Evolutionary conservation across 53 echinoderm and acorn worm genomes (phyloP), one percentile per base, ranked within the genome.

Genomic region (Echinometra lucunter): DNA sequence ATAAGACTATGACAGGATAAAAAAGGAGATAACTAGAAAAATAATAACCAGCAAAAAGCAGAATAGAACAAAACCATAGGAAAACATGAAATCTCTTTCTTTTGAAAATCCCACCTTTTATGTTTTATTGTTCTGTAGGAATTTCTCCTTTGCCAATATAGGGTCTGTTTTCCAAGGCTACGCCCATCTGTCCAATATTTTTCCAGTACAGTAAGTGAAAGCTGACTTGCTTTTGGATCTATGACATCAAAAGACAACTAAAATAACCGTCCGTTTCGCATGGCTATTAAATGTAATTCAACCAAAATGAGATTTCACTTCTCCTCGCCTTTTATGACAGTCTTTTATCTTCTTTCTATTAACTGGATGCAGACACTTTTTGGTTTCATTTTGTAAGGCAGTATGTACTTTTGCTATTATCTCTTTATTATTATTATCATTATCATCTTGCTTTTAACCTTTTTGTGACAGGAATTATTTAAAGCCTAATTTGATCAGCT

Each of bases 201-300:
- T 85, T 85, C 49, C n/a, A 45, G n/a, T 16, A 12, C n/a, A 45
- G n/a, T 16, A 12, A 45, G 49, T 45, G n/a, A 85, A 18, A 85
- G 42, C n/a, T 49, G 28, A 49, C 85, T 85, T 47, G 85, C 12
- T 49, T 49, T 47, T 28, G 45, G 49, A n/a, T 85, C 47, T 49
- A 85, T 35, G 4, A n/a, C 85, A n/a, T n/a, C n/a, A 85, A 28
- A 81, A 47, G 49, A 85, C 49, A 85, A 85, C 45, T 78, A 49
- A 49, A 85, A 85, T 85, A 49, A 28, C 28, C 49, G 49, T 85
- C 81, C 85, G 2, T 85, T 63, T 44, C 82, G 8, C 44, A 82
- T 16, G n/a, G n/a, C n/a, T n/a, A n/a, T 85, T 85, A 85, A 49
- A n/a, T 85, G 49, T 85, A 85, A 85, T 85, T 11, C 85, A 45